These are phyloP conservation scores for Crocodylus rhombifer DNA, from an alignment of 2,797 vertebrate genomes.

Conservation along the genomic window DNA sequence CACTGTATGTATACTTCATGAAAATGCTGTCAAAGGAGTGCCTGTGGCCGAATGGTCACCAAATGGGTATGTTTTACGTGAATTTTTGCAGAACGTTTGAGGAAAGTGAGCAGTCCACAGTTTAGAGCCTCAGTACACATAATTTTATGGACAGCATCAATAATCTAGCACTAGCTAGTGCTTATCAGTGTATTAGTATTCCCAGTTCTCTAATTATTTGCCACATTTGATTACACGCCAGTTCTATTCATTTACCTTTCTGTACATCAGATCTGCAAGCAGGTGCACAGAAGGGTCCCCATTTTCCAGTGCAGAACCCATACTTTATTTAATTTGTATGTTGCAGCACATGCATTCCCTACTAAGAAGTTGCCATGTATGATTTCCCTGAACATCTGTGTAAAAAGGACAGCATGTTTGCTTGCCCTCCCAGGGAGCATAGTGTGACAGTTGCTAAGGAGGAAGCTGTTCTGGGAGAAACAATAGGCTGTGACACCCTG, in stretches of 20 bases:
- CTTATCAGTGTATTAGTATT: constrained; percentile 29
- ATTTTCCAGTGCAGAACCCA: background rate
- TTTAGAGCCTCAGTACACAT: constrained; percentile 22
- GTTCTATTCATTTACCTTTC: constrained; percentile 37
- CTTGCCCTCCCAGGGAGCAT: background rate
- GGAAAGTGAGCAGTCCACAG: background rate
- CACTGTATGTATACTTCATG: background rate
- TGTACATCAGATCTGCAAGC: background rate
- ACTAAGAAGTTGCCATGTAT: background rate
- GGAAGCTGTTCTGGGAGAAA: background rate
- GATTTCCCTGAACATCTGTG: background rate
- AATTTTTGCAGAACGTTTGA: constrained; percentile 19
- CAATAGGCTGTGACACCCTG: background rate
- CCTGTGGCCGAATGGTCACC: constrained; percentile 30
- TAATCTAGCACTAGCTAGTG: constrained; percentile 47
- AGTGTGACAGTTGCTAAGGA: background rate
- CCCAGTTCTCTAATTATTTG: constrained; percentile 6
- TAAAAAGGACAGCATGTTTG: background rate
- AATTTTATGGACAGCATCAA: constrained; percentile 26
- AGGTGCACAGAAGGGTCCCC: background rate
- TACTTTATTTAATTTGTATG: background rate
- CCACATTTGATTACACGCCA: constrained; percentile 49
- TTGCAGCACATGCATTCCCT: background rate
- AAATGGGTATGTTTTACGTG: constrained; percentile 31
- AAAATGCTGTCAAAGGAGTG: constrained; percentile 30